A percentile compares a stretch with the other conserved stretches of the same genome.
phyloP scores from a whole-genome alignment of 2,113 vertebrate genomes.

The Tachysurus vachellii region DNA sequence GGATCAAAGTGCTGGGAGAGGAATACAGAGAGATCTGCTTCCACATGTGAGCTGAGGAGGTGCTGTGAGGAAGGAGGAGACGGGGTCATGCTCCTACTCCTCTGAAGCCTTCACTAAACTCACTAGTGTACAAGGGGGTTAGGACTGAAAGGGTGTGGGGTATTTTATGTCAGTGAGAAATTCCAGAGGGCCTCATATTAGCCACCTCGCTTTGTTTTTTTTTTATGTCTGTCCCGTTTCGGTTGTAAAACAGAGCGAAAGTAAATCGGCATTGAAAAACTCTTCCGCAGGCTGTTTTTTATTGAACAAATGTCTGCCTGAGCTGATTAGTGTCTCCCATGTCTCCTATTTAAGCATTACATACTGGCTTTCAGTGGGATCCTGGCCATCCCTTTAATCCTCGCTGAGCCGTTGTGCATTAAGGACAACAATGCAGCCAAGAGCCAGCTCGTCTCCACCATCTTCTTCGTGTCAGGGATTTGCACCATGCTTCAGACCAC shows the following conservation, averaged over 20 bases:
- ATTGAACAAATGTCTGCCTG: not conserved
- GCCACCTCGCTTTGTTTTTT: not conserved
- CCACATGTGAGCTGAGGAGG: not conserved
- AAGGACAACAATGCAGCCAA: conserved; percentile 74
- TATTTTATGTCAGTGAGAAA: conserved; percentile 33
- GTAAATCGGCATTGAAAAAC: not conserved
- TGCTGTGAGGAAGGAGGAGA: not conserved
- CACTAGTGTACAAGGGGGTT: conserved; percentile 1
- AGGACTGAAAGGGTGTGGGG: not conserved
- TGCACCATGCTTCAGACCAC: conserved; percentile 75
- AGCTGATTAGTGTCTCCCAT: not conserved
- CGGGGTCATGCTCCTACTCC: not conserved
- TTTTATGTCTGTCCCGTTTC: not conserved
- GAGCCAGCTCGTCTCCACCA: conserved; percentile 79
- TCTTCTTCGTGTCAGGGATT: conserved; percentile 78
- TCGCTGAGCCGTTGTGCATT: conserved; percentile 76
- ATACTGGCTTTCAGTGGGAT: conserved; percentile 79
- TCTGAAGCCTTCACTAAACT: not conserved
- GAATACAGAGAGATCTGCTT: not conserved
- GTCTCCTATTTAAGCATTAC: conserved; percentile 69
- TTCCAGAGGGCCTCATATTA: conserved; percentile 14
- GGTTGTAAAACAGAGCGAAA: not conserved
- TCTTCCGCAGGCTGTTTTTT: not conserved
- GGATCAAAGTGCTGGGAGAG: conserved; percentile 33
- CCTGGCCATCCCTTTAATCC: conserved; percentile 75